phyloP scores from a whole-genome alignment of 2,888 invertebrate genomes.

The Germaria angustata region DNA sequence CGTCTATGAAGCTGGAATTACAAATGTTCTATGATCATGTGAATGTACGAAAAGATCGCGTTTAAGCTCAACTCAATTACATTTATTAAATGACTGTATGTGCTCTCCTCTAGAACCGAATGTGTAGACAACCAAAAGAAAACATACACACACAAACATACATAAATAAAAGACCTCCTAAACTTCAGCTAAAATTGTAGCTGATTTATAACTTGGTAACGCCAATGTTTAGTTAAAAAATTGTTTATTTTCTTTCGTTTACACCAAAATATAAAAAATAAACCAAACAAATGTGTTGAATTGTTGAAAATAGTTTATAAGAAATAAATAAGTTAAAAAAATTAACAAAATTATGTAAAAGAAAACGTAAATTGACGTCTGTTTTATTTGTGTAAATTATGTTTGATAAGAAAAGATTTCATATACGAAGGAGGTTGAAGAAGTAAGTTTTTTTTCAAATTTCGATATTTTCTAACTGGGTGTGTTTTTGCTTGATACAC shows the following conservation, averaged over 20 bases:
- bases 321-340: slow-evolving; percentile 23
- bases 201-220: slow-evolving; percentile 69
- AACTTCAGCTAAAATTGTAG: slow-evolving; percentile 36
- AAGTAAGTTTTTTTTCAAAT: no score
- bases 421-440: background rate
- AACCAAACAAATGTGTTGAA: slow-evolving; percentile 57
- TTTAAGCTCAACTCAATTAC: slow-evolving; percentile 76
- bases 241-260: slow-evolving; percentile 44
- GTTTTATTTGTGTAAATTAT: slow-evolving; percentile 61
- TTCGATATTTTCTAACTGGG: no score
- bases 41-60: slow-evolving; percentile 60
- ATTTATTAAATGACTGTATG: slow-evolving; percentile 68
- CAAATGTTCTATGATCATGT: slow-evolving; percentile 69
- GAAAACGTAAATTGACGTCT: slow-evolving; percentile 60
- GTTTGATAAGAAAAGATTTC: slow-evolving; percentile 51
- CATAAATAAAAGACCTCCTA: background rate
- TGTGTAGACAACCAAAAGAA: slow-evolving; percentile 35
- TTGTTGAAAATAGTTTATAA: slow-evolving; percentile 62
- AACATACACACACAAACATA: slow-evolving; percentile 15
- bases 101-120: slow-evolving; percentile 19
- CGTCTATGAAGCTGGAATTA: slow-evolving; percentile 33
- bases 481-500: no score
- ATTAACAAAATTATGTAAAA: slow-evolving; percentile 56
- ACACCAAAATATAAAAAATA: slow-evolving; percentile 16
- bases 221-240: slow-evolving; percentile 67